These are phyloP conservation scores for Spheniscus humboldti DNA, from an alignment of 2,797 vertebrate species.

Conservation along the genomic window DNA sequence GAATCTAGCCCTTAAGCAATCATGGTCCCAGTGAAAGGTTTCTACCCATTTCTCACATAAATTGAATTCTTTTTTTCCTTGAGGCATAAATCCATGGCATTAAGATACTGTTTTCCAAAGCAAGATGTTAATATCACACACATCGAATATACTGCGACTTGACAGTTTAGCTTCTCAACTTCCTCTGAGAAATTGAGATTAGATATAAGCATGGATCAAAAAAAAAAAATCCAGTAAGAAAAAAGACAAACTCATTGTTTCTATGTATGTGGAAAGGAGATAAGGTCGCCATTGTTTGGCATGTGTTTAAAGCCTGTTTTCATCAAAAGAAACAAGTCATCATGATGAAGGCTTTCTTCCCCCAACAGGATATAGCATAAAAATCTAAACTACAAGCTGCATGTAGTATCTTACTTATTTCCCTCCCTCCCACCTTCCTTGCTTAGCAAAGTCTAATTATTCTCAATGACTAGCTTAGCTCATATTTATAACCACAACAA, in stretches of 20 bases:
- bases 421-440: not conserved
- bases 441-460: not conserved
- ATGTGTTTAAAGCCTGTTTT: not conserved
- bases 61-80: not conserved
- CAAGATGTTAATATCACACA: not conserved
- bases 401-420: not conserved
- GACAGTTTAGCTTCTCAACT: not conserved
- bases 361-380: not conserved
- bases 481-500: not conserved
- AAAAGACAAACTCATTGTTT: not conserved
- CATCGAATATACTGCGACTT: accelerated
- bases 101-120: not conserved
- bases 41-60: not conserved
- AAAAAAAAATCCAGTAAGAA: not conserved
- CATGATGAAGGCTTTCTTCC: not conserved
- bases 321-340: not conserved
- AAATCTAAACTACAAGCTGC: not conserved
- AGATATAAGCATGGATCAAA: not conserved
- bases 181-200: not conserved
- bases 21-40: not conserved
- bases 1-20: not conserved
- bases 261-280: not conserved
- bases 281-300: not conserved
- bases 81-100: not conserved
- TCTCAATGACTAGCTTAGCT: not conserved